Evolutionary conservation across 2,888 invertebrate genomes (phyloP), one percentile per base, ranked within the genome.

Genomic region (Orthosia cruda): DNA sequence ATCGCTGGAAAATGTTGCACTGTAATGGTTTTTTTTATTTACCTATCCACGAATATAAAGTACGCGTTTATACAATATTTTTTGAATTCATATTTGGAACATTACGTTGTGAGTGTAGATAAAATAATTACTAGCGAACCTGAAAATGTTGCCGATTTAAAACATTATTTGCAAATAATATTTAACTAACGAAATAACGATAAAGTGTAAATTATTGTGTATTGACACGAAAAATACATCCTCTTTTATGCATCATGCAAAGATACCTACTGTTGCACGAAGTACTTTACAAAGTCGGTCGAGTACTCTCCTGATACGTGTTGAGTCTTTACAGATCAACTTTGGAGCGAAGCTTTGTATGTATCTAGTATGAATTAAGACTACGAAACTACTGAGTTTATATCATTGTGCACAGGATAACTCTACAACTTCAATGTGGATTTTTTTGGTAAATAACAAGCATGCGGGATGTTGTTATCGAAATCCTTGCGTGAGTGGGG

Each of bases 291-390:
- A 75, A 88, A 88, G 83, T 83, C 73, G 76, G 81, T 72, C 76
- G 70, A 82, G 75, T 76, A 76, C 83, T 74, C 75, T 74, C 57
- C 69, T 63, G 74, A 75, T 86, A 84, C 78, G 80, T 82, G 82
- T 84, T 72, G 77, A 80, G 77, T 77, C 83, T 85, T 82, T 84
- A 72, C 81, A 85, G 79, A 85, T 88, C 83, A 87, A 88, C 84
- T 87, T 89, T 81, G 59, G 62, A 83, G 79, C 76, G 73, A 83
- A 70, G 81, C 81, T 80, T 83, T 80, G 81, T 79, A 71, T 71
- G 62, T 78, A 81, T 74, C 74, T 62, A 74, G 67, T 57, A 73
- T 73, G 71, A 75, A 74, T 83, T 71, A 79, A 74, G 67, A 68
- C 68, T 26, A 68, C 67, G 73, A 71, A 77, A 76, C 71, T 75